Percentiles rank a stretch among this genome's conserved stretches.
phyloP scores from a whole-genome alignment of 1,140 invertebrate species.

The Meloidogyne exigua region DNA sequence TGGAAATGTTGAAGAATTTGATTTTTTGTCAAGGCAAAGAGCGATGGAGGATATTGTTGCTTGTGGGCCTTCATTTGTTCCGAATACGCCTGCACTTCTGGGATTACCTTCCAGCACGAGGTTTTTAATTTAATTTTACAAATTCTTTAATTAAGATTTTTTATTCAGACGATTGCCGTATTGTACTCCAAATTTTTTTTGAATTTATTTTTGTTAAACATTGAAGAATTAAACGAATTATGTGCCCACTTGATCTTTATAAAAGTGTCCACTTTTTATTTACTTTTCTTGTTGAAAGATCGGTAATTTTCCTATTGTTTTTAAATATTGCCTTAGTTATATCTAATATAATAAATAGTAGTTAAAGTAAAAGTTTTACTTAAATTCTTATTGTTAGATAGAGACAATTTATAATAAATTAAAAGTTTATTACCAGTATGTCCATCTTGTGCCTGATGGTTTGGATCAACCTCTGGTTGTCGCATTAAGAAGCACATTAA shows the following conservation, averaged over 20 bases:
- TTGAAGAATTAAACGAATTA: not conserved
- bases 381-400: too few relatives aligned
- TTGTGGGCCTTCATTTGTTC: not conserved
- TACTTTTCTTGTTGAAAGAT: not conserved
- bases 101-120: not conserved
- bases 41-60: not conserved
- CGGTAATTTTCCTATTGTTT: not conserved
- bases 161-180: not conserved
- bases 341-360: not conserved
- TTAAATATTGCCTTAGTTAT: not conserved
- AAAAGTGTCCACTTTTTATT: not conserved
- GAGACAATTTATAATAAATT: not conserved
- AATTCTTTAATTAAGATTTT: not conserved
- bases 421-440: constrained; percentile 63
- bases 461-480: constrained; percentile 65
- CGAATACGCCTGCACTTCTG: constrained; percentile 1
- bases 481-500: constrained; percentile 66
- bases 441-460: constrained; percentile 67
- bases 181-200: not conserved
- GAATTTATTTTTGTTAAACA: not conserved
- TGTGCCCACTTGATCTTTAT: not conserved
- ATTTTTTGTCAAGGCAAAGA: not conserved
- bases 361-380: not conserved
- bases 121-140: not conserved
- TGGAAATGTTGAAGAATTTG: not conserved